These are phyloP conservation scores for Seira musarum DNA, from an alignment of 2,888 invertebrate species.

Conservation along the genomic window DNA sequence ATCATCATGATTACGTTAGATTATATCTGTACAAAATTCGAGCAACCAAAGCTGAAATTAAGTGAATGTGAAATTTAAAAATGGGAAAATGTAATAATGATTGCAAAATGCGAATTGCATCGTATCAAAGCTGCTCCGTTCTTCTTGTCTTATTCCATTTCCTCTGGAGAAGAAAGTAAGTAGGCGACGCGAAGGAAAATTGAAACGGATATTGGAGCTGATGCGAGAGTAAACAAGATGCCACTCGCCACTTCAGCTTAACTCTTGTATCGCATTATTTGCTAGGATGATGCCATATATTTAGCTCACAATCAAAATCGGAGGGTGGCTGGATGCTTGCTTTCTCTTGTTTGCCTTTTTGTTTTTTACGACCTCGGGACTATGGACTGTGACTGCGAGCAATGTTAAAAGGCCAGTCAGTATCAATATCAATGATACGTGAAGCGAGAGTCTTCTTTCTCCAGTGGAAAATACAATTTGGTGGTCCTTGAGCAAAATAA, in stretches of 20 bases:
- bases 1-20: not conserved
- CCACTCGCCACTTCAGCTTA: slow-evolving; percentile 15
- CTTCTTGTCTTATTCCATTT: too few relatives aligned
- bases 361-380: slow-evolving; percentile 24
- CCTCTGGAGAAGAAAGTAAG: too few relatives aligned
- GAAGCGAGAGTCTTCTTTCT: slow-evolving; percentile 28
- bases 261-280: slow-evolving; percentile 2
- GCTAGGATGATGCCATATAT: too few relatives aligned
- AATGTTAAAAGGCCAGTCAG: slow-evolving; percentile 6
- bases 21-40: not conserved
- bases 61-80: too few relatives aligned
- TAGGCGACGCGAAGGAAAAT: not conserved
- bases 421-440: slow-evolving; percentile 49
- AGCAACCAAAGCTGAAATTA: too few relatives aligned
- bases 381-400: not conserved
- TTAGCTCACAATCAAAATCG: too few relatives aligned
- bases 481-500: slow-evolving; percentile 26
- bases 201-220: slow-evolving; percentile 31
- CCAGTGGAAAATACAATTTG: not conserved
- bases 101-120: too few relatives aligned
- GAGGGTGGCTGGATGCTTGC: not conserved
- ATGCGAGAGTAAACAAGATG: slow-evolving; percentile 31
- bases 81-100: too few relatives aligned
- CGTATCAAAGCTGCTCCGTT: too few relatives aligned
- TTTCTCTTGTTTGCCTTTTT: slow-evolving; percentile 20